phyloP scores from a whole-genome alignment of 2,888 invertebrate genomes.

The Theretra japonica region DNA sequence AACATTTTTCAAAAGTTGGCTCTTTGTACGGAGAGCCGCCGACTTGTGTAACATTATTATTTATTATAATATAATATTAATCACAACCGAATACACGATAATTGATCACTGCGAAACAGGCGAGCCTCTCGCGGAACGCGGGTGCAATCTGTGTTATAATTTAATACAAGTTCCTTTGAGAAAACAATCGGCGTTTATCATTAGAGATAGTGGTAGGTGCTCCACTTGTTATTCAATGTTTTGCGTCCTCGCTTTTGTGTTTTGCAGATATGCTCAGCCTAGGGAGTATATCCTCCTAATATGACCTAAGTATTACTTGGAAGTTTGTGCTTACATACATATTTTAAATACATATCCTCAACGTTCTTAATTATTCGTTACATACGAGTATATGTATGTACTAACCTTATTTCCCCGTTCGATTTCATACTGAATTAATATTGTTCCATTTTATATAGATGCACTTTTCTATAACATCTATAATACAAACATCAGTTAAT shows the following conservation, averaged over 20 bases:
- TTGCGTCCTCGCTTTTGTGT: constrained; percentile 27
- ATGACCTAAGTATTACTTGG: too few species aligned
- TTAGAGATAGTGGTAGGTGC: constrained; percentile 35
- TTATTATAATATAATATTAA: constrained; percentile 47
- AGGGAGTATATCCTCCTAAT: background rate
- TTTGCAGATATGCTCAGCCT: constrained; percentile 14
- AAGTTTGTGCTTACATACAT: too few species aligned
- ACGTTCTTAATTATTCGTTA: too few species aligned
- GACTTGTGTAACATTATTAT: constrained; percentile 68
- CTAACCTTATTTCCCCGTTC: too few species aligned
- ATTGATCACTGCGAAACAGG: constrained; percentile 51
- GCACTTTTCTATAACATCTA: too few species aligned
- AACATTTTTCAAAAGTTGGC: constrained; percentile 59
- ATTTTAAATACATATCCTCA: too few species aligned
- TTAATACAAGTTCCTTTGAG: constrained; percentile 38
- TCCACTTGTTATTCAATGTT: constrained; percentile 35
- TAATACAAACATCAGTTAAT: too few species aligned
- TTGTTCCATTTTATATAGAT: too few species aligned
- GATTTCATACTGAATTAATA: too few species aligned
- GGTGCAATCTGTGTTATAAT: constrained; percentile 50
- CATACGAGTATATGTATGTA: too few species aligned
- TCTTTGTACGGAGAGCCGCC: constrained; percentile 63
- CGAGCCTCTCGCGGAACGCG: constrained; percentile 58
- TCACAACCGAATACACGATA: constrained; percentile 41
- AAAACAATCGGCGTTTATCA: constrained; percentile 43